Percentiles rank a stretch among this genome's conserved stretches.
phyloP scores from a whole-genome alignment of 2,797 vertebrate species.

The Manis pentadactyla region DNA sequence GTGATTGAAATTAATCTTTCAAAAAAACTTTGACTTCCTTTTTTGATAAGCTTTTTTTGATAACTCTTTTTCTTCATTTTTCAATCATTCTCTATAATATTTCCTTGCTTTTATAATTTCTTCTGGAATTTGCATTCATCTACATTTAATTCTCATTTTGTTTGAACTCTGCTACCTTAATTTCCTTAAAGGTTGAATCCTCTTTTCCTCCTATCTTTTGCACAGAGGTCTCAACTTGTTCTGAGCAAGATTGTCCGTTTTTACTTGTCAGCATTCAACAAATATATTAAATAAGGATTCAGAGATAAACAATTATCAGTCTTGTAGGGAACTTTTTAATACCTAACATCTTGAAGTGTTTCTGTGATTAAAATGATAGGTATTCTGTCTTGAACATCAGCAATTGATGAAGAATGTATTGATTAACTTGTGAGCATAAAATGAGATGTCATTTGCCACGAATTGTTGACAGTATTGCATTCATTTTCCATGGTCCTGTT shows the following conservation, averaged over 20 bases:
- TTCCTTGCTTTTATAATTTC: background rate
- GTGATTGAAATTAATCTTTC: background rate
- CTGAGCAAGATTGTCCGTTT: background rate
- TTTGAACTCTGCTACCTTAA: background rate
- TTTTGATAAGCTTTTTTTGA: background rate
- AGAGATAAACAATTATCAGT: background rate
- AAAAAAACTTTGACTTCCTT: background rate
- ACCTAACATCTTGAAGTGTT: background rate
- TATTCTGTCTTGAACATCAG: constrained; percentile 28
- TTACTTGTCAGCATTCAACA: background rate
- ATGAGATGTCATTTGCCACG: constrained; percentile 31
- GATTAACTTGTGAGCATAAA: constrained; percentile 65
- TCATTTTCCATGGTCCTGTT: constrained; percentile 73
- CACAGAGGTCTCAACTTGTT: background rate
- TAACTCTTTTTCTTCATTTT: background rate
- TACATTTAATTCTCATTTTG: background rate
- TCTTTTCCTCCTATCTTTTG: background rate
- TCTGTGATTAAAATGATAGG: constrained; percentile 53
- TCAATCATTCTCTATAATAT: background rate
- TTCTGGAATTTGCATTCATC: background rate
- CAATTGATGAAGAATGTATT: constrained; percentile 40
- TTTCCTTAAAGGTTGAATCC: background rate
- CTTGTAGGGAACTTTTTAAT: background rate
- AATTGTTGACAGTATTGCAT: constrained; percentile 43
- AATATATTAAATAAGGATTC: background rate